A percentile compares a stretch with the other conserved stretches of the same genome.
phyloP scores from a whole-genome alignment of 2,888 invertebrate genomes.

The Leucophenga maculata region DNA sequence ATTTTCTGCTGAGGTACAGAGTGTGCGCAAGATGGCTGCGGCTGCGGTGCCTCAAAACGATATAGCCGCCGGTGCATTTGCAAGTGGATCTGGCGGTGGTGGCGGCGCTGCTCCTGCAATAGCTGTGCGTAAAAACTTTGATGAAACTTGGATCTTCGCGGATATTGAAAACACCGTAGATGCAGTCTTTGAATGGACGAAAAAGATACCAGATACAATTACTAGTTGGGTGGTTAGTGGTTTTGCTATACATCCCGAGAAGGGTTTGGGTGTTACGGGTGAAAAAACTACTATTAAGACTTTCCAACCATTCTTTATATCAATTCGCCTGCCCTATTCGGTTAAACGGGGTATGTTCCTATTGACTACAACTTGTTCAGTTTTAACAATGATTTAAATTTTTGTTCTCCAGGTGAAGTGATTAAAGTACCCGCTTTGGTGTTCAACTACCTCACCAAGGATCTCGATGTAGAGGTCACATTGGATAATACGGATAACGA shows the following conservation, averaged over 20 bases:
- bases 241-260: constrained; percentile 82
- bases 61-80: no score
- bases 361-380: not conserved
- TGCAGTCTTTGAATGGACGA: constrained; percentile 57
- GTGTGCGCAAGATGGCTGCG: constrained; percentile 23
- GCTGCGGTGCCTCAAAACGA: not conserved
- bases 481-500: constrained; percentile 85
- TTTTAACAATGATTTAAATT: no score
- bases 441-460: constrained; percentile 87
- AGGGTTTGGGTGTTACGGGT: constrained; percentile 83
- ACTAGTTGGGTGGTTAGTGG: constrained; percentile 88
- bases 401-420: constrained; percentile 77
- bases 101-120: constrained; percentile 40
- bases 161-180: constrained; percentile 68
- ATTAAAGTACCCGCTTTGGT: constrained; percentile 88
- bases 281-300: constrained; percentile 79
- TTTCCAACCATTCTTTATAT: constrained; percentile 87
- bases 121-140: constrained; percentile 76
- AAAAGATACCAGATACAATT: constrained; percentile 83
- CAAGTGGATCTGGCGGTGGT: no score
- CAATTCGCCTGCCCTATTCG: constrained; percentile 88
- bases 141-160: constrained; percentile 80
- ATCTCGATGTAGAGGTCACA: constrained; percentile 84
- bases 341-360: constrained; percentile 79
- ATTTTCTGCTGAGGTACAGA: constrained; percentile 11